Conservation (phyloP, 1,140 invertebrate genomes). For the Holcopasites calliopsidis region DNA sequence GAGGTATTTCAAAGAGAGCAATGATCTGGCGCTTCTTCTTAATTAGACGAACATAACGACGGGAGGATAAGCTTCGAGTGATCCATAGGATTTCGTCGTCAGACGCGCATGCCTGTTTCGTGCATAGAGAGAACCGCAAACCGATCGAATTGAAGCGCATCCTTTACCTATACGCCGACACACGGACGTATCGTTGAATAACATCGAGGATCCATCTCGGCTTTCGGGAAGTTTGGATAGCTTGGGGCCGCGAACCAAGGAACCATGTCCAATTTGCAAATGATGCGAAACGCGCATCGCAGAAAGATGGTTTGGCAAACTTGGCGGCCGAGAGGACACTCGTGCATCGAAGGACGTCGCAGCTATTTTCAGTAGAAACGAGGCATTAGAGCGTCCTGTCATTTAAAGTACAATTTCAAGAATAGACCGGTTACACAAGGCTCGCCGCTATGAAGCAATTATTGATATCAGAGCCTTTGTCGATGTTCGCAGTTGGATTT, state of each 20-base stretch:
- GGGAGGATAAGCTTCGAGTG: constrained; percentile 47
- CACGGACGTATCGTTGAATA: neutral
- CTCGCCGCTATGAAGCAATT: neutral
- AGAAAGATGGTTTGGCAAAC: constrained; percentile 33
- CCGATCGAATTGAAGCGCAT: constrained; percentile 35
- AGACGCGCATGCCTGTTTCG: constrained; percentile 26
- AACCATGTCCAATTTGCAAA: constrained; percentile 16
- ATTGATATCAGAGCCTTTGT: too few species aligned
- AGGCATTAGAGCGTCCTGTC: constrained; percentile 37
- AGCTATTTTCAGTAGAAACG: constrained; percentile 57
- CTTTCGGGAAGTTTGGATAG: neutral
- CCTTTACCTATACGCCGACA: neutral
- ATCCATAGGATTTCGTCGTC: too few species aligned
- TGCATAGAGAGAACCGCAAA: constrained; percentile 11
- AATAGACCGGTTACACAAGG: constrained; percentile 29
- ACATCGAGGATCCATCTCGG: neutral
- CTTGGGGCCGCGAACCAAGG: neutral
- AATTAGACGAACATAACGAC: constrained; percentile 28
- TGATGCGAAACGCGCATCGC: constrained; percentile 1
- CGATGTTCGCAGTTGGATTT: too few species aligned
- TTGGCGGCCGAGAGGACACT: constrained; percentile 38
- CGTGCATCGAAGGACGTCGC: constrained; percentile 47
- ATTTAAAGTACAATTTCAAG: constrained; percentile 31
- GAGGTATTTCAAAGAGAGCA: too few species aligned
- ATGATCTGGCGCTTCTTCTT: neutral